Percentiles rank a stretch among this genome's conserved stretches.
These are phyloP conservation scores for Coptodon rendalli DNA, from an alignment of 2,113 vertebrate genomes.

Conservation along the genomic window DNA sequence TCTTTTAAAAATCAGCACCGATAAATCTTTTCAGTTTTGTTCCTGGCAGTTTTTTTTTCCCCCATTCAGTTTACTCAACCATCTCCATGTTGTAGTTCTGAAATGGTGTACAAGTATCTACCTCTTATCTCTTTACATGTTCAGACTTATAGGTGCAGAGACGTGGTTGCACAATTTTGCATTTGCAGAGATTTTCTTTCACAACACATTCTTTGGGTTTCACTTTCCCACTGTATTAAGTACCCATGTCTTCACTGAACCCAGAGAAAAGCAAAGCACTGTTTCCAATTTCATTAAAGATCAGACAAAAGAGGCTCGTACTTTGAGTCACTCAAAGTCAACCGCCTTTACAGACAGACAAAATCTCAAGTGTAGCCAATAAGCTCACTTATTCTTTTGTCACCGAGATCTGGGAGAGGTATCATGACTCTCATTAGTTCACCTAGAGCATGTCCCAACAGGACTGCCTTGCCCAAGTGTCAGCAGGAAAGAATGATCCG, in stretches of 20 bases:
- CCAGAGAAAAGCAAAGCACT: neutral
- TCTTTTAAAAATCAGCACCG: neutral
- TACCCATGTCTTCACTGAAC: neutral
- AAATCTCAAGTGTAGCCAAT: neutral
- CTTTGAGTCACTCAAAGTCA: slow-evolving; percentile 21
- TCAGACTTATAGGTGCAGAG: slow-evolving; percentile 45
- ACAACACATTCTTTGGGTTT: slow-evolving; percentile 45
- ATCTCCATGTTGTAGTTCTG: neutral
- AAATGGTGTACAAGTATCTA: slow-evolving; percentile 13
- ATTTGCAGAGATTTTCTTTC: slow-evolving; percentile 42
- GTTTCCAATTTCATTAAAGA: neutral
- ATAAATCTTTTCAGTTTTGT: neutral
- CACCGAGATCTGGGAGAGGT: slow-evolving; percentile 16
- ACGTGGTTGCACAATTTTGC: slow-evolving; percentile 59
- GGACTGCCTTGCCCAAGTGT: slow-evolving; percentile 46
- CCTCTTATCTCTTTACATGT: slow-evolving; percentile 45
- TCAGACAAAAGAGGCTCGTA: neutral
- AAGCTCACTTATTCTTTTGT: slow-evolving; percentile 43
- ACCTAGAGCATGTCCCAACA: slow-evolving; percentile 58
- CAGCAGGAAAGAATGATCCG: slow-evolving; percentile 49
- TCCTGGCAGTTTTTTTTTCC: neutral
- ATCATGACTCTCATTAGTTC: slow-evolving; percentile 34
- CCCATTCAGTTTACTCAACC: neutral
- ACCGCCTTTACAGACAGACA: neutral
- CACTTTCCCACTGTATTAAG: slow-evolving; percentile 18